Evolutionary conservation across 1,140 invertebrate species (phyloP), one percentile per base, ranked within the genome.

Genomic region (Pseudomyrmex dendroicus): DNA sequence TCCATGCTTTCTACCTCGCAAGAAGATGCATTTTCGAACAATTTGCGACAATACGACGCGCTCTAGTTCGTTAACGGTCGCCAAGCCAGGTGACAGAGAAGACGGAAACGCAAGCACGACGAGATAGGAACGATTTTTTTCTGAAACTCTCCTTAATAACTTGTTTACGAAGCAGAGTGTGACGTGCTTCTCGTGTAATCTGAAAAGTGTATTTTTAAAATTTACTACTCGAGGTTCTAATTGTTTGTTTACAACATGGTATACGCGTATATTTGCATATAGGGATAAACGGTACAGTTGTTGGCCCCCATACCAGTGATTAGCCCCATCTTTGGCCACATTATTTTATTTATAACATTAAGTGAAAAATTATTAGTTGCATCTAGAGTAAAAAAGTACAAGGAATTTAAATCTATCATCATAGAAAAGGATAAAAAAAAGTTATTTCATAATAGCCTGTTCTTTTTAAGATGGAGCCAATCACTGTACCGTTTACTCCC

Each of bases 21-120:
- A 63, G 77, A 73, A 62, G 22, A 68, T 61, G 76, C 73, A 85
- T 84, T 88, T 78, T 74, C 78, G 35, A 78, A 84, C 88, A 82
- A 87, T 89, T 89, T 89, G 85, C 83, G 82, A 87, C 85, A 87
- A 83, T 89, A 70, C 63, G 88, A 87, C 62, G 84, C 88, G 88
- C 85, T 89, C 88, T 89, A 88, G 72, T 89, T 89, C 82, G 85
- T 87, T 77, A 82, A 57, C 54, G 67, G 44, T 74, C 66, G 48
- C 52, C 50, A 80, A 72, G 20, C 48, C 76, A 20, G 64, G 64
- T 54, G 64, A 72, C 66, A 17, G 44, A 48, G 44, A 61, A 52
- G 44, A 82, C 12, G 56, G 68, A 70, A 63, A 82, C 52, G 77
- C 56, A 57, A 25, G 20, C 63, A n/a, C n/a, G 3, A 22, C 10